Evolutionary conservation across 2,888 invertebrate species (phyloP), one percentile per base, ranked within the genome.

Genomic region (Drosophila suboccidentalis): DNA sequence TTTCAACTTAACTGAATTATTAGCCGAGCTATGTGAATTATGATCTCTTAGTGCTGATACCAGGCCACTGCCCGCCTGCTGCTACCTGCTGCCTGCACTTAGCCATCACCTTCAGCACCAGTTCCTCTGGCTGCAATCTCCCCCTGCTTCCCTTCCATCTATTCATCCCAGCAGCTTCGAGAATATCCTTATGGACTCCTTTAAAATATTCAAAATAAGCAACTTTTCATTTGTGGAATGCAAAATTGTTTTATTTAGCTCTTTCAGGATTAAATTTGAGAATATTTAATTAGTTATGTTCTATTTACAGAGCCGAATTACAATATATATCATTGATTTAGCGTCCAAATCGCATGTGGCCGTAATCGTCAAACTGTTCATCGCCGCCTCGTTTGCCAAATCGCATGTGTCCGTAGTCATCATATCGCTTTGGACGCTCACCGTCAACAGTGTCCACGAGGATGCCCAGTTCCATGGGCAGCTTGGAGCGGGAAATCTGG

Each of bases 391-490:
- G 93, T 80, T 95, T 95, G 4, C 95, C 95, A 82, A 95, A 95
- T 80, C 95, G 92, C 92, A 96, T 93, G 82, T 96, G 96, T 0
- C 96, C 96, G 82, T 96, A 96, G 90, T 96, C 96, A 80, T 96
- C 96, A 76, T 95, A 96, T 77, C 90, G 95, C 92, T 87, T 96
- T 6, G 85, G 64, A 22, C 91, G 90, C 22, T 91, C 90, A n/a
- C 89, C 90, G 15, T 90, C 90, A 10, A 91, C 91, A 19, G 90
- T 91, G 53, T 92, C 91, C 54, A 92, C 77, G 11, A 92, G 61
- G 10, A 92, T 75, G 58, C 92, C 92, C 62, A 92, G 55, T 62
- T 91, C 92, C 19, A 92, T 83, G 8, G 93, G 93, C 32, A 91
- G 79, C 64, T 91, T 91, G 1, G 92, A 87, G 19, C 90, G 91